Percentiles rank a stretch among this genome's conserved stretches.
Evolutionary conservation across 2,797 vertebrate genomes (phyloP).

Genomic region (Acropternis orthonyx): DNA sequence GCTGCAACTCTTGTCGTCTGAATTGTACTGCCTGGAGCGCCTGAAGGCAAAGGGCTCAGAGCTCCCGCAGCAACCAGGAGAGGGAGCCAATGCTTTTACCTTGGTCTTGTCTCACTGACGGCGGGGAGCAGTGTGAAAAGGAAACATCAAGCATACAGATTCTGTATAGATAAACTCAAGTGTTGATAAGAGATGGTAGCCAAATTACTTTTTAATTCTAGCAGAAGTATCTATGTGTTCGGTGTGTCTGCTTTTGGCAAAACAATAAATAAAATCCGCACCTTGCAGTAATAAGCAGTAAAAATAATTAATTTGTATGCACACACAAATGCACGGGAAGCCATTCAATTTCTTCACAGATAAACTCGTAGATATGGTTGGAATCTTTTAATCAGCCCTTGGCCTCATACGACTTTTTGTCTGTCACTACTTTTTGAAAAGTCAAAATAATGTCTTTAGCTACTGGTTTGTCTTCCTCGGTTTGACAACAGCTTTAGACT

Average conservation of each 20-base stretch:
- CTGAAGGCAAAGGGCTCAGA: neutral
- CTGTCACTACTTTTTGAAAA: neutral
- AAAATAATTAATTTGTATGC: neutral
- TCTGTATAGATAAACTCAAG: neutral
- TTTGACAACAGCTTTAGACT: neutral
- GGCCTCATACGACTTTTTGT: neutral
- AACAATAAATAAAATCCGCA: slow-evolving; percentile 8
- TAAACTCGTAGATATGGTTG: neutral
- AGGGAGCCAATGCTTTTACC: slow-evolving; percentile 67
- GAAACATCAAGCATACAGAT: neutral
- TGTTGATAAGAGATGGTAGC: neutral
- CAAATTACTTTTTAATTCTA: neutral
- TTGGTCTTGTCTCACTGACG: neutral
- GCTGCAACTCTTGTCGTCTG: neutral
- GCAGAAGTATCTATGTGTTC: neutral
- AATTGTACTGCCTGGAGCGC: rapidly evolving
- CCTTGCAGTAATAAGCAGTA: neutral
- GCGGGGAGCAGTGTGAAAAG: rapidly evolving
- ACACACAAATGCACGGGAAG: neutral
- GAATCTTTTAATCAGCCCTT: slow-evolving; percentile 44
- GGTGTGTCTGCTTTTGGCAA: neutral
- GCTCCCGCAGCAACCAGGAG: slow-evolving; percentile 57
- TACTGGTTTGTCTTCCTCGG: neutral
- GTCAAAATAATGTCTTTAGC: neutral
- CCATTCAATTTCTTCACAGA: neutral